Base-by-base conservation (phyloP, 2,797 vertebrate genomes). In the Myripristis jacobus region DNA sequence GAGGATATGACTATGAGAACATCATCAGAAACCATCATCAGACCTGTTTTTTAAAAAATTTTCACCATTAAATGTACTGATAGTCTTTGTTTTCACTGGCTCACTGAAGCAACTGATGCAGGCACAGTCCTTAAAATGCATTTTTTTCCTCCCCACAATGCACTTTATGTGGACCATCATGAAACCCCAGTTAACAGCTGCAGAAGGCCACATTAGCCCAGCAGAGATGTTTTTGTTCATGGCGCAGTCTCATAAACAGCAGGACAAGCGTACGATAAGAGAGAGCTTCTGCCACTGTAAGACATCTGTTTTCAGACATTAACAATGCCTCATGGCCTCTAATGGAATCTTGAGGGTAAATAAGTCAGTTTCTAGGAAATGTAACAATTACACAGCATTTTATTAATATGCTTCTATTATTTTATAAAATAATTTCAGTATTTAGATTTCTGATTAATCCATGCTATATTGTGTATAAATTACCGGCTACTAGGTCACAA, bases 151-250 rank as follows among this genome's bases (percentile, higher is more conserved):
- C n/a, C 84, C 75, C 78, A 57, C 83, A 86, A 85, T 84, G 83
- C 83, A 85, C 46, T 58, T 89, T 84, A 73, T 70, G 74, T 73
- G 77, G 88, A 84, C 86, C 81, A 82, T 85, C 89, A 89, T 91
- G 87, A 90, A 87, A 91, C 78, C 82, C 81, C 82, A 80, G 82
- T 87, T 88, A 88, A 86, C 88, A 89, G 88, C 89, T 89, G 84
- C 78, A 88, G 67, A 79, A 36, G 70, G 84, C 66, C 80, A 64
- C 79, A 80, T 89, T 86, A 89, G 79, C 48, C 54, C 69, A 79
- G 70, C 57, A 82, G 69, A 79, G 71, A 87, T 76, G n/a, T 69
- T 55, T 87, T 88, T 88, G 72, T 88, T 75, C 66, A 75, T 75
- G 77, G 83, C 80, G 77, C 73, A 71, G 70, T 82, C 63, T 47